Evolutionary conservation across 1,140 invertebrate species (phyloP), one percentile per base, ranked within the genome.

Genomic region (Brachionus rotundiformis): DNA sequence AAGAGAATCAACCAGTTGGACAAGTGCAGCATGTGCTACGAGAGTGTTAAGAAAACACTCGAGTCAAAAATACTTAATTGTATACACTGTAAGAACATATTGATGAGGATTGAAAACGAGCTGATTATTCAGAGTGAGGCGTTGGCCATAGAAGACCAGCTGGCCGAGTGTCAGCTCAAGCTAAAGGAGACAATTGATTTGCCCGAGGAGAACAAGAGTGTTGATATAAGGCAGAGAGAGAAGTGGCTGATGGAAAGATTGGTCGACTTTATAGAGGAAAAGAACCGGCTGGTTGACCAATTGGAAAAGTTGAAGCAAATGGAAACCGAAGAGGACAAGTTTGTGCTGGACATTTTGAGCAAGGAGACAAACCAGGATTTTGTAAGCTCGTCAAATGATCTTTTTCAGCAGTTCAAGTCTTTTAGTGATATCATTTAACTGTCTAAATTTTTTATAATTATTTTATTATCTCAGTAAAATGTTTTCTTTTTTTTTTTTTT

Each of bases 91-190:
- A 77, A 77, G 27, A 77, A 77, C 39, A n/a, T 49, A 0, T 19
- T 77, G 36, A 10, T 77, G 39, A 19, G 73, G 10, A 59, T 77
- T 4, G 73, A 77, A 19, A 77, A 77, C 27, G 73, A 77, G 44
- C 19, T 77, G 36, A 36, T 59, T 29, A 77, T 77, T n/a, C 73
- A 77, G 33, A 33, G 63, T 8, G 5, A 68, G 36, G 63, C 63
- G 8, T 36, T 68, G 27, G 63, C 11, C 16, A 68, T 68, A 16
- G 63, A 68, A 16, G 63, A 68, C 29, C 29, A 36, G 33, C 23
- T 68, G 31, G n/a, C 31, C 11, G 63, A 68, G 31, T 68, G 63
- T 41, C 27, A 36, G 16, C 16, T 19, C 11, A 68, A 68, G 33
- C 19, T 68, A 6, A 68, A 68, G 16, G 63, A 68, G 63, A 68